Conservation (phyloP, 2,113 vertebrate genomes). For the Rousettus leschenaultii region DNA sequence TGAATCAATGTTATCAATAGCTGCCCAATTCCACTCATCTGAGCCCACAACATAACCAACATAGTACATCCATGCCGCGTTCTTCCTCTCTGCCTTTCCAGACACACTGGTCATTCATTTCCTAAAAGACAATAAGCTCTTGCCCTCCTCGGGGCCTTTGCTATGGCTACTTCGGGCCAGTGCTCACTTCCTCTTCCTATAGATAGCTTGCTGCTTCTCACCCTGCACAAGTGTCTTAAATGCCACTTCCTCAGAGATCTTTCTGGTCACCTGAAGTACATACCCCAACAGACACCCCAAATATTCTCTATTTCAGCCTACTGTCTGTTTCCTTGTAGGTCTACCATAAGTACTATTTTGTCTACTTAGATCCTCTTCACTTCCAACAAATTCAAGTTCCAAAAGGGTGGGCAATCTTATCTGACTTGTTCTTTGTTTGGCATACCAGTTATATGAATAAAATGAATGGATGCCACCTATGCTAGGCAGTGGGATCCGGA, state of each 20-base stretch:
- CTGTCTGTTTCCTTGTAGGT: background rate
- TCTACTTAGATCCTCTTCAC: background rate
- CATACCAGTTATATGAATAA: background rate
- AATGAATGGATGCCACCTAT: background rate
- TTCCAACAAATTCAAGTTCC: slow-evolving; percentile 10
- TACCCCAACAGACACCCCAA: background rate
- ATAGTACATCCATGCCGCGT: too few relatives aligned
- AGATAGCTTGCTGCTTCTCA: background rate
- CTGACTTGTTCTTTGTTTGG: background rate
- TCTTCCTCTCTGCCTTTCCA: background rate
- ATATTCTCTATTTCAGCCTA: background rate
- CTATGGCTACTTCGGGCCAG: background rate
- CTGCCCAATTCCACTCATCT: background rate
- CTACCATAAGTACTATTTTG: background rate
- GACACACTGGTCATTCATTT: background rate
- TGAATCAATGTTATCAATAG: background rate
- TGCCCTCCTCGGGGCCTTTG: background rate
- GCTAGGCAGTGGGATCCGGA: background rate
- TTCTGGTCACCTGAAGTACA: background rate
- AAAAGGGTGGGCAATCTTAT: background rate
- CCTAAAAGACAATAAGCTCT: background rate
- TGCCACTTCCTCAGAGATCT: background rate
- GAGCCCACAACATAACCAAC: background rate
- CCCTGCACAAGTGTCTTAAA: background rate
- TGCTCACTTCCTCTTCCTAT: background rate